phyloP scores from a whole-genome alignment of 2,888 invertebrate species.

The Uropetala carovei region DNA sequence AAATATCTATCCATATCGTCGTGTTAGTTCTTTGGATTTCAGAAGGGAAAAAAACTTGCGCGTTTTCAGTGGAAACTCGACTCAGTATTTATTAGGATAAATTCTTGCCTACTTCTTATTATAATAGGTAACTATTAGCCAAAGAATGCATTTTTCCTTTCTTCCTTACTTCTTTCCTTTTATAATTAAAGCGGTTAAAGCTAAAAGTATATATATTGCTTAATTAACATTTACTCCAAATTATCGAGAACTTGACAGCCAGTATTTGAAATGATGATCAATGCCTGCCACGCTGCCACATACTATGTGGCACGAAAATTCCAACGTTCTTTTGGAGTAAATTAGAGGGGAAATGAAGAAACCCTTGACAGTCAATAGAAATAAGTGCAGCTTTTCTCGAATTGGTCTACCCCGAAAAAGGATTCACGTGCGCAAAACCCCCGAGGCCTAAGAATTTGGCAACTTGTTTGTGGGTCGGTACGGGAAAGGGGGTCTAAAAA shows the following conservation, averaged over 20 bases:
- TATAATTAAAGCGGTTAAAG: too few relatives aligned
- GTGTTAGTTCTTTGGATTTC: too few relatives aligned
- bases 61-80: too few relatives aligned
- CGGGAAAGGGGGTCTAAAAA: background rate
- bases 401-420: background rate
- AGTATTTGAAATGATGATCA: background rate
- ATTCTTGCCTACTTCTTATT: too few relatives aligned
- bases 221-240: background rate
- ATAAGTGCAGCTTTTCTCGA: slow-evolving; percentile 17
- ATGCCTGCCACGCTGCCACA: background rate
- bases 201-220: background rate
- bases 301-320: background rate
- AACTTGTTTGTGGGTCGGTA: background rate
- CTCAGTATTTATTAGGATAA: too few relatives aligned
- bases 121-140: too few relatives aligned
- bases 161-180: too few relatives aligned
- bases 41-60: too few relatives aligned
- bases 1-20: too few relatives aligned
- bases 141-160: too few relatives aligned
- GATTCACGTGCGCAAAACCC: background rate
- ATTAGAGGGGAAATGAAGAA: slow-evolving; percentile 18
- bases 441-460: background rate
- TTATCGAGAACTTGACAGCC: background rate
- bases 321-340: background rate
- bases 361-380: background rate